Conservation (phyloP, 2,797 vertebrate genomes). For the Eremophila alpestris region DNA sequence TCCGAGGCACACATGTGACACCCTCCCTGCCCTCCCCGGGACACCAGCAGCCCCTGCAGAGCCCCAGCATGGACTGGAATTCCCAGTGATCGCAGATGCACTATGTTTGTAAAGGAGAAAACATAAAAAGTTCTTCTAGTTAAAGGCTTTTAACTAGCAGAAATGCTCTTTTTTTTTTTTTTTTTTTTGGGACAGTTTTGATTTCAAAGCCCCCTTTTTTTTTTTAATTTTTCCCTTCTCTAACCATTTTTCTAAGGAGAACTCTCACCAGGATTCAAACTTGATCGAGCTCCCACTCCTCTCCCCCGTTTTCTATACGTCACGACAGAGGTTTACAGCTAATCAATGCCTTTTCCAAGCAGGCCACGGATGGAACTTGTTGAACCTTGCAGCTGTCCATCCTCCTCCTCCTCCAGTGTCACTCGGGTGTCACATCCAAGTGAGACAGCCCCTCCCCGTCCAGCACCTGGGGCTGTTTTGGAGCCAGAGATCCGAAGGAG, state of each 20-base stretch:
- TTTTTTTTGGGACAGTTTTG: background rate
- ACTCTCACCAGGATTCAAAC: conserved; percentile 28
- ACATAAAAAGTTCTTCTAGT: conserved; percentile 17
- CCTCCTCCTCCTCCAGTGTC: background rate
- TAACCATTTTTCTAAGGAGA: conserved; percentile 33
- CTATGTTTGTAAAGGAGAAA: conserved; percentile 32
- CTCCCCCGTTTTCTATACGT: background rate
- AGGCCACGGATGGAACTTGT: background rate
- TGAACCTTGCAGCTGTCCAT: conserved; percentile 3
- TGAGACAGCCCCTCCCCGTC: background rate
- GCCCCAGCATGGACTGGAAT: conserved; percentile 36
- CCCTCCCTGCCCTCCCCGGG: background rate
- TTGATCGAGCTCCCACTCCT: background rate
- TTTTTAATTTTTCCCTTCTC: background rate
- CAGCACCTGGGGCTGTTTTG: background rate
- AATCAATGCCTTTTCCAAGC: conserved; percentile 45
- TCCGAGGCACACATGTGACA: conserved; percentile 88
- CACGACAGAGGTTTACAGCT: conserved; percentile 49
- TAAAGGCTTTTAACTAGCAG: conserved; percentile 55
- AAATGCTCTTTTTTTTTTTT: background rate
- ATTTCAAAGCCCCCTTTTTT: background rate
- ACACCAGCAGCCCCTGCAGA: conserved; percentile 70
- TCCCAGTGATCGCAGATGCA: background rate
- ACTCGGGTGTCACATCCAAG: background rate
- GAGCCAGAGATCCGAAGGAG: conserved; percentile 13